Percentiles rank a stretch among this genome's conserved stretches.
These are phyloP conservation scores for Hydraecia micacea DNA, from an alignment of 2,888 invertebrate genomes.

Conservation along the genomic window DNA sequence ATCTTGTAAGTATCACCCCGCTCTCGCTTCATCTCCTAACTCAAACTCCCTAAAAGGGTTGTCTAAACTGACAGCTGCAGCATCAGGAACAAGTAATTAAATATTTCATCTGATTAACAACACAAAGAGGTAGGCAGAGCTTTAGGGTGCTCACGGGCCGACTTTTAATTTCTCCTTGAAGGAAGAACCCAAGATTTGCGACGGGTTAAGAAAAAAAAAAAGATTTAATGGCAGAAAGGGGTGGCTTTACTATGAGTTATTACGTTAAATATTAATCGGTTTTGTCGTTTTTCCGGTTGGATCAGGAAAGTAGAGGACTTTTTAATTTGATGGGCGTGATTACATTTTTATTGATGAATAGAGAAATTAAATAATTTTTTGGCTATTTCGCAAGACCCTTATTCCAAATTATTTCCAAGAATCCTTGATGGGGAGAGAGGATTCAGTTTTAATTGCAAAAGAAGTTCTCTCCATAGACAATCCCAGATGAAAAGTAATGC, in stretches of 20 bases:
- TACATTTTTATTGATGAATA: slow-evolving; percentile 14
- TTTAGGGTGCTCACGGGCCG: slow-evolving; percentile 80
- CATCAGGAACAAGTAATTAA: slow-evolving; percentile 84
- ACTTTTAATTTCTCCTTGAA: slow-evolving; percentile 86
- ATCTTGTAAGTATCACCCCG: too few species aligned
- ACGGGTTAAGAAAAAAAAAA: slow-evolving; percentile 77
- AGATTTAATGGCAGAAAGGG: slow-evolving; percentile 79
- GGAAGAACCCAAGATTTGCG: slow-evolving; percentile 80
- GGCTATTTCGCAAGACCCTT: background rate
- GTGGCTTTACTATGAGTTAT: slow-evolving; percentile 77
- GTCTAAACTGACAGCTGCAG: slow-evolving; percentile 76
- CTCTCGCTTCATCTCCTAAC: slow-evolving; percentile 55
- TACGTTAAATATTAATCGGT: slow-evolving; percentile 84
- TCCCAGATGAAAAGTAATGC: background rate
- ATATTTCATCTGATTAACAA: slow-evolving; percentile 90
- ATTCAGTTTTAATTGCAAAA: background rate
- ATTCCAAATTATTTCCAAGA: background rate
- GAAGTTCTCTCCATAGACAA: background rate
- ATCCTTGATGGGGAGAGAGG: background rate
- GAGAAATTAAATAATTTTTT: slow-evolving; percentile 9
- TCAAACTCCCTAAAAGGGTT: slow-evolving; percentile 70
- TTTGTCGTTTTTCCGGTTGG: slow-evolving; percentile 73
- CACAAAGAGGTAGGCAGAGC: slow-evolving; percentile 79
- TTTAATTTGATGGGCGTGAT: slow-evolving; percentile 34
- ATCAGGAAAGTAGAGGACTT: slow-evolving; percentile 19